Conservation (phyloP, 2,797 vertebrate species). For the Coranthus polyacanthus region DNA sequence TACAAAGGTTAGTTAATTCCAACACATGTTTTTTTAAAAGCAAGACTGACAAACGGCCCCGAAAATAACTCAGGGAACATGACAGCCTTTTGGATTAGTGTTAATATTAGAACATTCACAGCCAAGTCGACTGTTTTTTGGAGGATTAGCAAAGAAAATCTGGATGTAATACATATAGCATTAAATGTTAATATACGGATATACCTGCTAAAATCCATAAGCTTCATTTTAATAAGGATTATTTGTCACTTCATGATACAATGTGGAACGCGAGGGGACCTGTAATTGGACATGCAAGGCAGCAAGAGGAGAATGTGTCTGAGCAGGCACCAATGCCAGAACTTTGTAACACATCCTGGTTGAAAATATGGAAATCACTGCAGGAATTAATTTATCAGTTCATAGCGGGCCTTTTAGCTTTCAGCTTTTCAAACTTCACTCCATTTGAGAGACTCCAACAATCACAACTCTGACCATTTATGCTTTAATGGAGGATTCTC, state of each 20-base stretch:
- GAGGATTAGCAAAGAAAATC: conserved; percentile 50
- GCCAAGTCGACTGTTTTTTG: too few relatives aligned
- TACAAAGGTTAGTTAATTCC: conserved; percentile 70
- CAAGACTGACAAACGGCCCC: conserved; percentile 44
- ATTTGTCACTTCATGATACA: conserved; percentile 53
- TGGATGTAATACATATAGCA: conserved; percentile 44
- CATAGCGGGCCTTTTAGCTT: too few relatives aligned
- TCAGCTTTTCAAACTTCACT: too few relatives aligned
- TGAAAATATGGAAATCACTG: conserved; percentile 40
- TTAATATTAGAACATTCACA: too few relatives aligned
- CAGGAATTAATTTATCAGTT: conserved; percentile 7
- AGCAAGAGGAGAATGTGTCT: conserved; percentile 19
- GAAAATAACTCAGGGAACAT: too few relatives aligned
- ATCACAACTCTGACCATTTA: not conserved
- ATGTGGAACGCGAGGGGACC: conserved; percentile 26
- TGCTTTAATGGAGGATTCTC: too few relatives aligned
- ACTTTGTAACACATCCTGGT: conserved; percentile 19
- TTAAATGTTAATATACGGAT: conserved; percentile 58
- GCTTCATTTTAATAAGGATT: conserved; percentile 60
- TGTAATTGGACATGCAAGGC: conserved; percentile 35
- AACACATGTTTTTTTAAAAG: too few relatives aligned
- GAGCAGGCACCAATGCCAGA: conserved; percentile 10
- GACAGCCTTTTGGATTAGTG: too few relatives aligned
- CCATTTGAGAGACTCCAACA: conserved; percentile 13
- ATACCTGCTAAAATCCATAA: conserved; percentile 55